Conservation (phyloP, 2,113 vertebrate species). For the Ifrita kowaldi region DNA sequence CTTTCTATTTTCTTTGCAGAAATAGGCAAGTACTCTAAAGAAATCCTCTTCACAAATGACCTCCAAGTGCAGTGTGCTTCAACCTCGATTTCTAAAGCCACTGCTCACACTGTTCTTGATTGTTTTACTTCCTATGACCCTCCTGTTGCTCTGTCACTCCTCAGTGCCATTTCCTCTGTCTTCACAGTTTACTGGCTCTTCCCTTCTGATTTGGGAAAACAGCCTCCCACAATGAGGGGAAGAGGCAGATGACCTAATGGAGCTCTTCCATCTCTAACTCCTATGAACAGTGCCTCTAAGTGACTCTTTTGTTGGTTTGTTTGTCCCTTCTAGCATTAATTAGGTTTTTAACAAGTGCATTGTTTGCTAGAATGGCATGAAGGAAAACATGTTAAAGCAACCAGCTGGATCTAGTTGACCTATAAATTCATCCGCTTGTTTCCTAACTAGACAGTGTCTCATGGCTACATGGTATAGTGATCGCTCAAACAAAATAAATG, state of each 20-base stretch:
- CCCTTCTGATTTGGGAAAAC: constrained; percentile 24
- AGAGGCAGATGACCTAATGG: constrained; percentile 52
- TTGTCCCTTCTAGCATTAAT: constrained; percentile 63
- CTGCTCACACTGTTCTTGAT: neutral
- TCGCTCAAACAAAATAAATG: neutral
- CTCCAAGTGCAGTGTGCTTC: neutral
- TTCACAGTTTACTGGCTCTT: neutral
- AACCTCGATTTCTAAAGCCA: neutral
- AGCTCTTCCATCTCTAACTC: constrained; percentile 36
- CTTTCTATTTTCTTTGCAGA: neutral
- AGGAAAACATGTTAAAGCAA: constrained; percentile 44
- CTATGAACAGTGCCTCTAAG: constrained; percentile 55
- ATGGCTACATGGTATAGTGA: neutral
- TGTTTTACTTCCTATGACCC: neutral
- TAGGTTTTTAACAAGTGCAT: constrained; percentile 64
- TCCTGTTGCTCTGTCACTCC: neutral
- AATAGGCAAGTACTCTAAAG: neutral
- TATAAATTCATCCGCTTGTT: constrained; percentile 14
- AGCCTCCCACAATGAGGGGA: constrained; percentile 18
- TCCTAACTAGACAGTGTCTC: neutral
- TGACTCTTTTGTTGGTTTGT: constrained; percentile 67
- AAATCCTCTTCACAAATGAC: neutral
- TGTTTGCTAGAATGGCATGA: constrained; percentile 57
- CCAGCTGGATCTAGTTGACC: constrained; percentile 15
- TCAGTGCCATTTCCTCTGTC: neutral